Base-by-base conservation (phyloP, 2,113 vertebrate species). In the Regulus satrapa region DNA sequence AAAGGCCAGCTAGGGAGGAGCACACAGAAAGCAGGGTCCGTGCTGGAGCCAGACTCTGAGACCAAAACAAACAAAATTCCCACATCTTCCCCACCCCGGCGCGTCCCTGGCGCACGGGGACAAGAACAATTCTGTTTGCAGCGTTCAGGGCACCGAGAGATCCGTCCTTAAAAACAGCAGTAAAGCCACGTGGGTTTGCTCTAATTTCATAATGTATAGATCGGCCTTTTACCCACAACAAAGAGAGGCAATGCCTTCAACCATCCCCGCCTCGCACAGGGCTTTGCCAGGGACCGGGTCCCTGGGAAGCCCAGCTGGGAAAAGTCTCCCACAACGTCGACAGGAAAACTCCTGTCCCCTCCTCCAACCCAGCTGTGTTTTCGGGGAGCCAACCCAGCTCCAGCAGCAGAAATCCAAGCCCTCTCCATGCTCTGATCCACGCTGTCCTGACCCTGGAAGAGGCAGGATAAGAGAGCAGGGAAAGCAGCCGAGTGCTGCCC, bases 61-160 rank as follows among this genome's bases (percentile, higher is more conserved):
- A 41, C 24, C 93, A 95, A 94, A 95, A 17, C 67, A 85, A 85
- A 62, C 19, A 71, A 61, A 63, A 66, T 24, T 43, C 74, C 64
- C 77, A 28, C 8, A 51, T 74, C n/a, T 59, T 31, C 86, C 88
- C 87, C 74, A 69, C 49, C 63, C 81, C 10, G 25, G 54, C 0
- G 2, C 64, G 68, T 72, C 85, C 80, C 81, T 92, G 6, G 13
- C 32, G 3, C 54, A 80, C 59, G 29, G 76, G 68, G 52, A 90
- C 15, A 25, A 21, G 18, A 86, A 84, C 17, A 4, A 28, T 71
- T 40, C 2, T 55, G 32, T 46, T 52, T 72, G 76, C 79, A 46
- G 46, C 0, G 6, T 2, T 38, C 46, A 40, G 38, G 36, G 82
- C 66, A 25, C 85, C 4, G 24, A n/a, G 9, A 40, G 43, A 75